Evolutionary conservation across 2,888 invertebrate species (phyloP).

Genomic region (Erebia aethiops): DNA sequence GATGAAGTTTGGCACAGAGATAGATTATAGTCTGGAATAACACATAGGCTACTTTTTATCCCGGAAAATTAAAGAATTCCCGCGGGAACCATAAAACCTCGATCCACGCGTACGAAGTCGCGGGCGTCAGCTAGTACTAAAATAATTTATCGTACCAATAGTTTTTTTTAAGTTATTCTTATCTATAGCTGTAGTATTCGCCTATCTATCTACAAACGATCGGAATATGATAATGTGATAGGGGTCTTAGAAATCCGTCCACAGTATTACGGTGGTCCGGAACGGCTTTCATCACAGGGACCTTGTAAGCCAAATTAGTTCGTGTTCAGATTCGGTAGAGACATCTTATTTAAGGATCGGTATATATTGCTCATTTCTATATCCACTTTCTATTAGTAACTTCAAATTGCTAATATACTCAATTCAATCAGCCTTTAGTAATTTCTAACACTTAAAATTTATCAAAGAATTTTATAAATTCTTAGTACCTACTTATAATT

Average conservation of each 20-base stretch:
- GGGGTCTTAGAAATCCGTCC: constrained; percentile 21
- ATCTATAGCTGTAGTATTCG: not conserved
- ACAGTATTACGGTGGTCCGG: constrained; percentile 14
- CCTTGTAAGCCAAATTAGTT: constrained; percentile 63
- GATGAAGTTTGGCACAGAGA: too few species aligned
- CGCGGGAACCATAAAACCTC: too few species aligned
- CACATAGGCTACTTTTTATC: too few species aligned
- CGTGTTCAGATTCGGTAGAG: constrained; percentile 28
- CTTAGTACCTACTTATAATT: too few species aligned
- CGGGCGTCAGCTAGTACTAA: too few species aligned
- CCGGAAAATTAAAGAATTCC: too few species aligned
- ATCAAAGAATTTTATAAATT: too few species aligned
- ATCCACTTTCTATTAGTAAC: not conserved
- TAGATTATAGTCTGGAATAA: too few species aligned
- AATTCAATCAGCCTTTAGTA: not conserved
- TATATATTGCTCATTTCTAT: not conserved
- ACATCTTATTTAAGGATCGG: constrained; percentile 11
- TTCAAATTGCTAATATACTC: not conserved
- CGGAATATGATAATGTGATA: constrained; percentile 21
- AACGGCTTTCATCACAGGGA: constrained; percentile 38
- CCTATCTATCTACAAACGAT: constrained; percentile 8
- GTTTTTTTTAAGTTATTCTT: too few species aligned
- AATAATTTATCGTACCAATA: too few species aligned
- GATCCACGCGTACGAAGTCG: too few species aligned
- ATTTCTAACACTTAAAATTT: too few species aligned